phyloP scores from a whole-genome alignment of 2,797 vertebrate genomes.

The Sparidentex hasta region DNA sequence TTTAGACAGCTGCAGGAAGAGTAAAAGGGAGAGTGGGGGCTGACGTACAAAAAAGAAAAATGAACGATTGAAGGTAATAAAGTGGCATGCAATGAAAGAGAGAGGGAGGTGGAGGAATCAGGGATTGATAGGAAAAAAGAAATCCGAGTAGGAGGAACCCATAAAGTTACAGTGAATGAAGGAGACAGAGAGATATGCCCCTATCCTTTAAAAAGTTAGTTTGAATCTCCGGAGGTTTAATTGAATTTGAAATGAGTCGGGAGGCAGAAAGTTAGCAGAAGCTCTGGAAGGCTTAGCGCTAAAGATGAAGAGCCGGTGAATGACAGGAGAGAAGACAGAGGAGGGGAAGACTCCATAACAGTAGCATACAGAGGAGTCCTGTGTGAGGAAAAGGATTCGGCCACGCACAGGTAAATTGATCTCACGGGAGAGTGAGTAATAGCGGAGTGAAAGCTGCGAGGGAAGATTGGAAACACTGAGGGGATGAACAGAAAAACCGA shows the following conservation, averaged over 20 bases:
- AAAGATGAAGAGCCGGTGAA: constrained; percentile 78
- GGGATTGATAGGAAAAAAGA: constrained; percentile 48
- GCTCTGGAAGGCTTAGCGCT: constrained; percentile 67
- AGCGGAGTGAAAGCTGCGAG: constrained; percentile 55
- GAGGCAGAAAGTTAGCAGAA: constrained; percentile 77
- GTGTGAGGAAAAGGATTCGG: constrained; percentile 62
- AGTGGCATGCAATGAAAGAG: constrained; percentile 49
- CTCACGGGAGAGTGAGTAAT: constrained; percentile 76
- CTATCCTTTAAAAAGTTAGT: constrained; percentile 83
- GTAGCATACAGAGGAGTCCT: constrained; percentile 57
- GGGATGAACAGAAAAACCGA: constrained; percentile 50
- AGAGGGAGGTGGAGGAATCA: constrained; percentile 48
- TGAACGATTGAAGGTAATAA: constrained; percentile 57
- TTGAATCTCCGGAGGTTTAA: constrained; percentile 84
- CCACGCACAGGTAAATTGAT: constrained; percentile 84
- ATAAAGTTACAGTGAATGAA: constrained; percentile 76
- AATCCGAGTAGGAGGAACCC: constrained; percentile 61
- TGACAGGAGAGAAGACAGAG: constrained; percentile 73
- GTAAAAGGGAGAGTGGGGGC: constrained; percentile 9
- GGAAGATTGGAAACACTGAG: constrained; percentile 56
- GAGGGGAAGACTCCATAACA: constrained; percentile 66
- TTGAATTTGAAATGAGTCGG: constrained; percentile 83
- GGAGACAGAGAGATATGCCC: constrained; percentile 76
- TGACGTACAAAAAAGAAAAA: constrained; percentile 27
- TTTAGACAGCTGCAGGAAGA: constrained; percentile 78